These are phyloP conservation scores for Rhizoglyphus robini DNA, from an alignment of 1,140 invertebrate genomes.

Conservation along the genomic window DNA sequence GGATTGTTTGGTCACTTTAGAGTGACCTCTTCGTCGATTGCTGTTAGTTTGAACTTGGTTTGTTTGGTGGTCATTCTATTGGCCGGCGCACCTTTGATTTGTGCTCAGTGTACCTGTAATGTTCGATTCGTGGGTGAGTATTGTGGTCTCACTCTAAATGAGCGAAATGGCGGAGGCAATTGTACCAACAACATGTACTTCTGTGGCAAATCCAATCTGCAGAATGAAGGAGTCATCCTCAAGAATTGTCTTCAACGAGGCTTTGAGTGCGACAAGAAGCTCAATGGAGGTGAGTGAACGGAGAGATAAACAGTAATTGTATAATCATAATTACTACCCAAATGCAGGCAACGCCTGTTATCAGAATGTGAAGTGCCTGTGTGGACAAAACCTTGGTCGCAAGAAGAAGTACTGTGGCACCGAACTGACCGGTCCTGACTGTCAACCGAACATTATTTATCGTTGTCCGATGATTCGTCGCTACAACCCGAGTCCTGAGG, in stretches of 20 bases:
- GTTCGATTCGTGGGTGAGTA: constrained; percentile 7
- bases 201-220: constrained; percentile 16
- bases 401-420: constrained; percentile 14
- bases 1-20: no score
- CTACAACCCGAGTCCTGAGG: constrained; percentile 2
- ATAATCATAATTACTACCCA: neutral
- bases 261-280: constrained; percentile 1
- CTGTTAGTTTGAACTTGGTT: no score
- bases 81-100: no score
- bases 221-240: neutral
- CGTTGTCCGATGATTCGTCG: constrained; percentile 13
- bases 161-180: neutral
- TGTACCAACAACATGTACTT: constrained; percentile 4
- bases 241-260: neutral
- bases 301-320: neutral
- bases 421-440: neutral
- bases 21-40: no score
- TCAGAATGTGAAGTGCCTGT: constrained; percentile 10
- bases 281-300: constrained; percentile 9
- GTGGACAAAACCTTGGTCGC: neutral
- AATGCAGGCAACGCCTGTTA: constrained; percentile 16
- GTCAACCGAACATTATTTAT: constrained; percentile 4
- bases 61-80: no score
- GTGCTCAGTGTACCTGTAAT: neutral
- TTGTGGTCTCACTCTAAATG: constrained; percentile 12